Percentiles rank a stretch among this genome's conserved stretches.
These are phyloP conservation scores for Pollenia angustigena DNA, from an alignment of 2,888 invertebrate genomes.

Conservation along the genomic window DNA sequence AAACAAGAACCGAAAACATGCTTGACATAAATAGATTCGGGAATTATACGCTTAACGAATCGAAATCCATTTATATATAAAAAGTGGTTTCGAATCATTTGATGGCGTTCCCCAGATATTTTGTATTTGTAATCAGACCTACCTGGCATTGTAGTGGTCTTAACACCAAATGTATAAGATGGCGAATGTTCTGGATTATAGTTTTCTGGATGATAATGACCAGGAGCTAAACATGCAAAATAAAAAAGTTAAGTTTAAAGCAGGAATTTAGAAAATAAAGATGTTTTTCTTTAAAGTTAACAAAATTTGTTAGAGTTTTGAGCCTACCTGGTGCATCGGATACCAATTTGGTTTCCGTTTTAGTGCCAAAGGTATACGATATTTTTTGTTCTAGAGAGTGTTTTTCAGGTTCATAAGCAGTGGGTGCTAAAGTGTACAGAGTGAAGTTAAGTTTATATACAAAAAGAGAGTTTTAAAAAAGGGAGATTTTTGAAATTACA, in stretches of 20 bases:
- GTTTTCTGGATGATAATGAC: slow-evolving; percentile 87
- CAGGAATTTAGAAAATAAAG: neutral
- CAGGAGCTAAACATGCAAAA: slow-evolving; percentile 85
- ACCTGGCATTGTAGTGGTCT: slow-evolving; percentile 81
- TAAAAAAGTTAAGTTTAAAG: slow-evolving; percentile 29
- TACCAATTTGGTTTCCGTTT: slow-evolving; percentile 83
- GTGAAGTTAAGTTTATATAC: slow-evolving; percentile 54
- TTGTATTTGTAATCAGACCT: slow-evolving; percentile 73
- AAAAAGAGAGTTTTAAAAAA: neutral
- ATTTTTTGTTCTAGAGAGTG: slow-evolving; percentile 81
- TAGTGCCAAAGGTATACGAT: slow-evolving; percentile 85
- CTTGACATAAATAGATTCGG: neutral
- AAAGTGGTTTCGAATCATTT: no score
- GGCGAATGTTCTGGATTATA: slow-evolving; percentile 83
- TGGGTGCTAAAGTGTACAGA: slow-evolving; percentile 83
- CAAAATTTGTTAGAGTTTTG: neutral
- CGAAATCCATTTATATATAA: no score
- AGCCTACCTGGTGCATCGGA: slow-evolving; percentile 85
- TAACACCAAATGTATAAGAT: slow-evolving; percentile 87
- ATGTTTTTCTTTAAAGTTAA: no score
- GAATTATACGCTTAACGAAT: no score
- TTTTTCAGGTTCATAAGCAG: slow-evolving; percentile 84
- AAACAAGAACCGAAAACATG: slow-evolving; percentile 35
- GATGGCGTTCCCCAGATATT: neutral
- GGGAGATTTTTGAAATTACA: no score